phyloP scores from a whole-genome alignment of 1,140 invertebrate species.

The Heliconius hewitsoni region DNA sequence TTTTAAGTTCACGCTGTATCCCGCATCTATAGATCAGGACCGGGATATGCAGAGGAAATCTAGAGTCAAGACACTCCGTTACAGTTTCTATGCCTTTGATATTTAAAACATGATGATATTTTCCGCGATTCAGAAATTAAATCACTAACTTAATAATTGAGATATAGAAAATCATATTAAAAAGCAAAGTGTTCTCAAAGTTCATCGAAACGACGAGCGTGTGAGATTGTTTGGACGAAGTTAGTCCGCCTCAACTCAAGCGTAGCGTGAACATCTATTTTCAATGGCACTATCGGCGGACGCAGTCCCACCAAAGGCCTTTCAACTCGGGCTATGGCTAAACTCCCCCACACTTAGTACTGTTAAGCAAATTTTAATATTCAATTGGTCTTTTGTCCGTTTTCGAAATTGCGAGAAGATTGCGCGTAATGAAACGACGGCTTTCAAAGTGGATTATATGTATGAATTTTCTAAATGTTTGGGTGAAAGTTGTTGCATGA shows the following conservation, averaged over 20 bases:
- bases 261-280: slow-evolving; percentile 79
- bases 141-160: not conserved
- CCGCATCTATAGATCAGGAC: too few species aligned
- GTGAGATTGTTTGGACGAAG: slow-evolving; percentile 63
- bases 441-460: slow-evolving; percentile 43
- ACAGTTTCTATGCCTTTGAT: too few species aligned
- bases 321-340: slow-evolving; percentile 57
- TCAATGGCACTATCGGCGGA: slow-evolving; percentile 75
- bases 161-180: not conserved
- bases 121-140: too few species aligned
- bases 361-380: slow-evolving; percentile 78
- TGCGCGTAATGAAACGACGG: slow-evolving; percentile 45
- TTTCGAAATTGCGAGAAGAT: slow-evolving; percentile 51
- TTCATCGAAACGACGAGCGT: slow-evolving; percentile 16
- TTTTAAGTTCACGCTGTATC: too few species aligned
- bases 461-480: slow-evolving; percentile 33
- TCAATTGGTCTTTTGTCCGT: slow-evolving; percentile 72
- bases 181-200: not conserved
- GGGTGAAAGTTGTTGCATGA: not conserved
- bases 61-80: too few species aligned
- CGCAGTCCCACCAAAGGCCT: slow-evolving; percentile 43
- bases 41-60: too few species aligned
- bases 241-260: slow-evolving; percentile 58
- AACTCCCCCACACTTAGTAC: slow-evolving; percentile 65
- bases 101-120: too few species aligned